Evolutionary conservation across 1,140 invertebrate genomes (phyloP).

Genomic region (Hesperophylax magnus): DNA sequence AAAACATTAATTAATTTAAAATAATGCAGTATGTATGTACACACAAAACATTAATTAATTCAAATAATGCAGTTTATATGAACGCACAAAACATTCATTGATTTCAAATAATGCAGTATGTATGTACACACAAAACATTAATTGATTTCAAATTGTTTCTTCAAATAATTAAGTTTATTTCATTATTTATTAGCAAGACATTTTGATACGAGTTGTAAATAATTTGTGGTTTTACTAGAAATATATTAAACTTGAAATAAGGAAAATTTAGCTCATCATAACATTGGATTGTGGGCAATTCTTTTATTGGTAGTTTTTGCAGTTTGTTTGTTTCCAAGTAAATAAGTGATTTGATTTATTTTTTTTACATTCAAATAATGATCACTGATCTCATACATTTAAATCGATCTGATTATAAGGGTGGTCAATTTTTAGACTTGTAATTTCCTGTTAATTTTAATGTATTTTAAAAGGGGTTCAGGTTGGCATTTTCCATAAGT

Average conservation of each 20-base stretch:
- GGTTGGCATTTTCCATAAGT: too few species aligned
- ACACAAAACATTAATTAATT: neutral
- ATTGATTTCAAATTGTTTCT: neutral
- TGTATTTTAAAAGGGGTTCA: neutral
- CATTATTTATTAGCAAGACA: slow-evolving; percentile 23
- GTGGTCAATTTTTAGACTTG: neutral
- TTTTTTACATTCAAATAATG: slow-evolving; percentile 16
- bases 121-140: neutral
- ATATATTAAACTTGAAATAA: neutral
- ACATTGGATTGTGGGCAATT: neutral
- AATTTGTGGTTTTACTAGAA: slow-evolving; percentile 25
- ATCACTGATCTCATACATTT: slow-evolving; percentile 35
- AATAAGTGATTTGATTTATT: slow-evolving; percentile 5
- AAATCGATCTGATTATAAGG: slow-evolving; percentile 21
- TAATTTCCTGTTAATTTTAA: neutral
- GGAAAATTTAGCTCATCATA: neutral
- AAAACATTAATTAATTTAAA: slow-evolving; percentile 5
- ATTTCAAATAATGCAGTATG: neutral
- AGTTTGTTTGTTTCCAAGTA: neutral
- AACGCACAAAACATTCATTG: neutral
- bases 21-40: neutral
- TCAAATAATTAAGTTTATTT: slow-evolving; percentile 1
- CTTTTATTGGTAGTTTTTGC: neutral
- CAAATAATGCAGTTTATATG: neutral
- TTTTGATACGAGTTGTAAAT: slow-evolving; percentile 2